These are phyloP conservation scores for Lophotriccus pileatus DNA, from an alignment of 2,797 vertebrate species.

Conservation along the genomic window DNA sequence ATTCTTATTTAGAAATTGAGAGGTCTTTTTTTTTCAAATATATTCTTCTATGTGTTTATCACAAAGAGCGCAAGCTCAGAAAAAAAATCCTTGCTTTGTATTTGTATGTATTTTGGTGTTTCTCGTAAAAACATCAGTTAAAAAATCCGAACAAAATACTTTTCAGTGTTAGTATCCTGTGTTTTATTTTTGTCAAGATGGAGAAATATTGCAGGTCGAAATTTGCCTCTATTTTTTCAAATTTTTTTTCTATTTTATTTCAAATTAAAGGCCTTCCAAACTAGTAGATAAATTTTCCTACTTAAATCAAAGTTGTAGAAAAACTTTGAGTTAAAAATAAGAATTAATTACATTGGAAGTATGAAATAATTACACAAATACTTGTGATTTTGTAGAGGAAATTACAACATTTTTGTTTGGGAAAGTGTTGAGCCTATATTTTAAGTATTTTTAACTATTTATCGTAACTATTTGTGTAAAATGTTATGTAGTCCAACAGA, in stretches of 20 bases:
- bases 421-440: neutral
- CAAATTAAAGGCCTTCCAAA: neutral
- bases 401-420: neutral
- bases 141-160: neutral
- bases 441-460: neutral
- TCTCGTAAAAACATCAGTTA: neutral
- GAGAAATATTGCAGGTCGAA: neutral
- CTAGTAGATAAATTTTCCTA: neutral
- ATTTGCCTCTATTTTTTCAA: neutral
- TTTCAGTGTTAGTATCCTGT: neutral
- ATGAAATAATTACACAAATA: neutral
- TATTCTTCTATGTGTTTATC: too few relatives aligned
- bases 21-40: too few relatives aligned
- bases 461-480: neutral
- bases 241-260: neutral
- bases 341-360: neutral
- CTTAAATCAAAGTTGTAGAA: neutral
- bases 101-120: neutral
- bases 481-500: neutral
- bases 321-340: neutral
- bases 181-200: neutral
- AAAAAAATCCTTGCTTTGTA: neutral
- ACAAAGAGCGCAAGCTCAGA: neutral
- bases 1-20: too few relatives aligned
- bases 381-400: neutral